Base-by-base conservation (phyloP, 2,113 vertebrate genomes). In the Loxodonta africana region DNA sequence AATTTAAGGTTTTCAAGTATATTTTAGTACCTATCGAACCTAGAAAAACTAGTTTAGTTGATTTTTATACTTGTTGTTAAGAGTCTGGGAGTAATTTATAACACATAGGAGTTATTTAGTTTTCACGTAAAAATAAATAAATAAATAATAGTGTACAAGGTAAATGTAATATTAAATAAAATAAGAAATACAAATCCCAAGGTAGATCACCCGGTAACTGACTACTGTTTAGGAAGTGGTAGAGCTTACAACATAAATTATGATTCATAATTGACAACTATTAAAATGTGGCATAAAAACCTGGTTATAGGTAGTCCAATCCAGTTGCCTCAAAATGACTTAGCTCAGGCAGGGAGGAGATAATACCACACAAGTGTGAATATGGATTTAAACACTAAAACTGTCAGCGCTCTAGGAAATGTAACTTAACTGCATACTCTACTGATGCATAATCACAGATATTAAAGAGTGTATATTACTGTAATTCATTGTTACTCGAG, bases 401-500 rank as follows among this genome's bases (percentile, higher is more conserved):
- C 44, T 77, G 46, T 90, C 96, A 85, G 69, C 51, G 53, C 23
- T 82, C 25, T 51, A 37, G 20, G 41, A 94, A 83, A 90, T 97
- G 65, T 85, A 90, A 92, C 60, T 96, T 44, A 46, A 69, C 62
- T 62, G 44, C 65, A 65, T 12, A 53, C 18, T 23, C 8, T 48
- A 81, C 60, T 60, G n/a, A 85, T 63, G 62, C 51, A 71, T 83
- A 71, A 93, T 95, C 81, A 91, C 46, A 69, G 86, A 89, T 88
- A 84, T 83, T 95, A 93, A 93, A 96, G 74, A 94, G 41, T 25
- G 10, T 48, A 74, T 53, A 74, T 96, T 94, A 90, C 44, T 44
- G 18, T 92, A 97, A 95, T 89, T 98, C 81, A 94, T 0, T 91
- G 89, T 91, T 87, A 89, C 83, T 93, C 37, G 67, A 96, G 67